phyloP scores from a whole-genome alignment of 2,888 invertebrate species.

The Luperina testacea region DNA sequence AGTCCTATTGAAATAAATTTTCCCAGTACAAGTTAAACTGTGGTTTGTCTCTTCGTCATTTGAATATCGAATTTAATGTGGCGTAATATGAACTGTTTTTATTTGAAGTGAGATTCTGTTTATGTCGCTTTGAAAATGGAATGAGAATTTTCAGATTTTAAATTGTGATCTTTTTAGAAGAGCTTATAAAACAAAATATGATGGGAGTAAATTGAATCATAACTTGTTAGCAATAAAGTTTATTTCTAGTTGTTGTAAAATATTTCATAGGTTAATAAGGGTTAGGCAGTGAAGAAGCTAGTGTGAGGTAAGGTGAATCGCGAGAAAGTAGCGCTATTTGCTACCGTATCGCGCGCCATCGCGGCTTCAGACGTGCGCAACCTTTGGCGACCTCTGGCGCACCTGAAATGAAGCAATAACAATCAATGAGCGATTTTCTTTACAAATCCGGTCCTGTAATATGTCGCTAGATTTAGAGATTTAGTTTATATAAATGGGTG shows the following conservation, averaged over 20 bases:
- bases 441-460: neutral
- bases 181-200: conserved; percentile 57
- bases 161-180: conserved; percentile 68
- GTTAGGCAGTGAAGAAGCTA: conserved; percentile 72
- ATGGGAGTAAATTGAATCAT: conserved; percentile 47
- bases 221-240: conserved; percentile 49
- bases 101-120: conserved; percentile 47
- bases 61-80: conserved; percentile 64
- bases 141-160: conserved; percentile 80
- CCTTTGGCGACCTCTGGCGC: conserved; percentile 64
- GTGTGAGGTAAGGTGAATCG: conserved; percentile 88
- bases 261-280: conserved; percentile 58
- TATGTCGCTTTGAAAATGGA: conserved; percentile 72
- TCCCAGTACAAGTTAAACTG: conserved; percentile 69
- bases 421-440: conserved; percentile 13
- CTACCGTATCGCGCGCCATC: conserved; percentile 90
- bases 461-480: neutral
- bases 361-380: conserved; percentile 75
- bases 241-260: conserved; percentile 53
- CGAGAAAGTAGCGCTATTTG: conserved; percentile 89
- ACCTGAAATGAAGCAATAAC: conserved; percentile 52
- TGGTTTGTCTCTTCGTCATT: conserved; percentile 49
- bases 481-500: too few relatives aligned
- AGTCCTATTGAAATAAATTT: conserved; percentile 67
- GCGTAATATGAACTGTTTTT: conserved; percentile 63